A percentile compares a stretch with the other conserved stretches of the same genome.
phyloP scores from a whole-genome alignment of 2,888 invertebrate species.

The Sarcophaga carnaria region DNA sequence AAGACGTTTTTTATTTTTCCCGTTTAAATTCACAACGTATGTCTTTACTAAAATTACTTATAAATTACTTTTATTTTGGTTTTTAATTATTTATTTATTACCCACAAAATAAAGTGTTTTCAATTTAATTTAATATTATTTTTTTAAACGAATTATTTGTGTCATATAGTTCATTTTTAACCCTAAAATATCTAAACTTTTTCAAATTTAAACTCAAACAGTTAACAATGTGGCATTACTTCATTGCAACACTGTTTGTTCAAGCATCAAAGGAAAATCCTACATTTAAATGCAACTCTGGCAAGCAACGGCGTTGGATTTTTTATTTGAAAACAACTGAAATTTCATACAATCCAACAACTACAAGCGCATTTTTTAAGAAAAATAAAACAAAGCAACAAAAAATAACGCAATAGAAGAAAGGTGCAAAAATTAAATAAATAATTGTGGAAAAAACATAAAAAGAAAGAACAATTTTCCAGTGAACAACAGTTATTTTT shows the following conservation, averaged over 20 bases:
- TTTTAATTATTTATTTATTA: no score
- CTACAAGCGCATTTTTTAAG: conserved; percentile 64
- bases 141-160: no score
- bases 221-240: conserved; percentile 23
- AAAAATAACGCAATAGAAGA: conserved; percentile 62
- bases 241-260: not conserved
- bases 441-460: conserved; percentile 53
- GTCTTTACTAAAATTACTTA: no score
- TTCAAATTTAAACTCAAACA: conserved; percentile 1
- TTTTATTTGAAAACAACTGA: conserved; percentile 71
- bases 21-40: no score
- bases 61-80: no score
- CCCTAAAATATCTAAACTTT: not conserved
- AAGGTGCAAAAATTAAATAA: conserved; percentile 55
- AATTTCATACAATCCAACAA: conserved; percentile 61
- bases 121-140: no score
- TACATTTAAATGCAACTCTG: conserved; percentile 21
- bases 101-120: no score
- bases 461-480: conserved; percentile 27
- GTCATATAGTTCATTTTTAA: not conserved
- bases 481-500: conserved; percentile 47
- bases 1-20: no score
- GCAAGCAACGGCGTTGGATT: conserved; percentile 55
- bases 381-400: conserved; percentile 61
- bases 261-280: not conserved